phyloP scores from a whole-genome alignment of 2,113 vertebrate genomes.

The Istiophorus platypterus region DNA sequence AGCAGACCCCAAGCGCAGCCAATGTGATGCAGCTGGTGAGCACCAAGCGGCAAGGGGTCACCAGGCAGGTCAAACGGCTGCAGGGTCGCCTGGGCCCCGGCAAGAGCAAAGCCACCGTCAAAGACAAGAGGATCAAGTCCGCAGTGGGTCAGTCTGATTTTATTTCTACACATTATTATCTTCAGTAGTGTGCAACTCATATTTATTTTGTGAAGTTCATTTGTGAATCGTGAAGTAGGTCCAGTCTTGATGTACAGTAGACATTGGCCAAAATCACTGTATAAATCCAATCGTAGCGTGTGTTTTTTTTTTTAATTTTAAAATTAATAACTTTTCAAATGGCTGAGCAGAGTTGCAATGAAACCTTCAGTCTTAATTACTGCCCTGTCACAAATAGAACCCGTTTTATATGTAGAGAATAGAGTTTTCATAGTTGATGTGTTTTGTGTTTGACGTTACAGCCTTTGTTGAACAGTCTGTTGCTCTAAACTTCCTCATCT shows the following conservation, averaged over 20 bases:
- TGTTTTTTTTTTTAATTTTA: too few relatives aligned
- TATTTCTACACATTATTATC: background rate
- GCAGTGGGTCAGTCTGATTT: conserved; percentile 76
- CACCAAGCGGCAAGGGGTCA: conserved; percentile 79
- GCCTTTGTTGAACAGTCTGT: background rate
- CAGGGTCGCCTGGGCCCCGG: conserved; percentile 67
- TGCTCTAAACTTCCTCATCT: background rate
- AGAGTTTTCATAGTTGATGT: background rate
- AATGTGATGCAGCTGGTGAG: conserved; percentile 74
- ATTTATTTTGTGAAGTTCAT: too few relatives aligned
- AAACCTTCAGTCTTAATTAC: too few relatives aligned
- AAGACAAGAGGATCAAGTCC: conserved; percentile 82
- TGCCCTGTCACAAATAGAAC: too few relatives aligned
- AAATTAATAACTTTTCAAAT: too few relatives aligned
- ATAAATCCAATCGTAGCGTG: too few relatives aligned
- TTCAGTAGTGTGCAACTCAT: too few relatives aligned
- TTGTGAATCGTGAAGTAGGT: too few relatives aligned
- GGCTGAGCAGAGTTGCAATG: background rate
- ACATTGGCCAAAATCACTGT: too few relatives aligned
- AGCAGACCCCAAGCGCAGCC: conserved; percentile 51
- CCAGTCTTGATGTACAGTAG: too few relatives aligned
- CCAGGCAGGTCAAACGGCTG: conserved; percentile 73
- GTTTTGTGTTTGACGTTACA: background rate
- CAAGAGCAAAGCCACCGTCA: conserved; percentile 81
- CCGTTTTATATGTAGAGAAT: too few relatives aligned